phyloP scores from a whole-genome alignment of 1,140 invertebrate species.

The Lepidurus couesii region DNA sequence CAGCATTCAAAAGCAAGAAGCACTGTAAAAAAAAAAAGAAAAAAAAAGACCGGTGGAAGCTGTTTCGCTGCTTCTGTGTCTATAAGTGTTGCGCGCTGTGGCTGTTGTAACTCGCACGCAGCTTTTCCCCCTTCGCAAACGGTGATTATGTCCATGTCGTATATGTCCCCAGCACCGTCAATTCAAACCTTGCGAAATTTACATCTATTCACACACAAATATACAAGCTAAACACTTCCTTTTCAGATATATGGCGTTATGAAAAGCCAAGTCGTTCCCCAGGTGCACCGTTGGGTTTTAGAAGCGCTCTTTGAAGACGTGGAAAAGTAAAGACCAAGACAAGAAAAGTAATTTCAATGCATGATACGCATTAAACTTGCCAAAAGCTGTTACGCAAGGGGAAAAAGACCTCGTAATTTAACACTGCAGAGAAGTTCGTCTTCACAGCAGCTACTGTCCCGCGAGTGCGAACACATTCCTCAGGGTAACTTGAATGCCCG shows the following conservation, averaged over 20 bases:
- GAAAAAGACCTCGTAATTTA: neutral
- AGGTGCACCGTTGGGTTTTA: neutral
- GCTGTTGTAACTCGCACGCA: neutral
- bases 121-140: neutral
- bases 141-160: slow-evolving; percentile 12
- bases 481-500: neutral
- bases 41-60: neutral
- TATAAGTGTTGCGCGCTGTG: neutral
- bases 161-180: neutral
- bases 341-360: neutral
- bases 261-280: neutral
- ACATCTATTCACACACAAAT: neutral
- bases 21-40: too few relatives aligned
- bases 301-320: neutral
- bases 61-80: neutral
- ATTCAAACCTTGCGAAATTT: neutral
- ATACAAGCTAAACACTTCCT: neutral
- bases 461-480: neutral
- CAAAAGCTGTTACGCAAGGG: neutral
- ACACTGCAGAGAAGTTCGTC: neutral
- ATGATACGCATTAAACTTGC: neutral
- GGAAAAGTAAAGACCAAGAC: neutral
- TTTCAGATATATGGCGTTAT: neutral
- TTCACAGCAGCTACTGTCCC: neutral
- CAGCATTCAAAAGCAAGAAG: neutral